A percentile compares a stretch with the other conserved stretches of the same genome.
Evolutionary conservation across 2,113 vertebrate species (phyloP).

Genomic region (Connochaetes taurinus): DNA sequence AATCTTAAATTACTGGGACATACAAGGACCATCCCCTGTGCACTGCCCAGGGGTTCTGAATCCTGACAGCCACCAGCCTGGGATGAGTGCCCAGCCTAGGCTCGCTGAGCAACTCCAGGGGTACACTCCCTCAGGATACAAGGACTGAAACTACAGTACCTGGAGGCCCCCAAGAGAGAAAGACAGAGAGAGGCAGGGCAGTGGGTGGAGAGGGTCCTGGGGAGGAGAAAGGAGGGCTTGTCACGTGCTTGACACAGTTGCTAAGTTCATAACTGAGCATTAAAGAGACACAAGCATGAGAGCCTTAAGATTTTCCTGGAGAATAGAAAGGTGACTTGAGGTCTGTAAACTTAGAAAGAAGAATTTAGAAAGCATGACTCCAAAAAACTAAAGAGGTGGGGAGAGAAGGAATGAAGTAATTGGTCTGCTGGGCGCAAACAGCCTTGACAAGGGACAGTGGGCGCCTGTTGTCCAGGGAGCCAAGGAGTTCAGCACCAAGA

Average conservation of each 20-base stretch:
- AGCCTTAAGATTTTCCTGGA: neutral
- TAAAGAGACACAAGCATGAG: neutral
- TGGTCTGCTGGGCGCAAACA: neutral
- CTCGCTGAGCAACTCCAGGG: too few relatives aligned
- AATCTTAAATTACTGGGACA: neutral
- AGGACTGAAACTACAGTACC: neutral
- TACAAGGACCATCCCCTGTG: neutral
- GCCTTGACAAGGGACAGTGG: neutral
- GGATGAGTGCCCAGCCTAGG: neutral
- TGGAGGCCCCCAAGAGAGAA: neutral
- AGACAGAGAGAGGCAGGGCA: neutral
- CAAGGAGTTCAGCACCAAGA: neutral
- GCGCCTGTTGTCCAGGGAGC: neutral
- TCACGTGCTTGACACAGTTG: neutral
- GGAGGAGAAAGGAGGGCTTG: neutral
- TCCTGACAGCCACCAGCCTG: neutral
- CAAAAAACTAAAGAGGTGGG: neutral
- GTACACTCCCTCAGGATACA: neutral
- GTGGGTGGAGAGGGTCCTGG: accelerated
- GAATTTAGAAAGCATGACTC: neutral
- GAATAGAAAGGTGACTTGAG: neutral
- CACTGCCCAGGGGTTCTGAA: too few relatives aligned
- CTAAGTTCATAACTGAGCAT: neutral
- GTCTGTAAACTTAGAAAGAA: neutral
- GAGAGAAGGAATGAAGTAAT: neutral